Base-by-base conservation (phyloP, 2,113 vertebrate genomes). In the Macrotus californicus region DNA sequence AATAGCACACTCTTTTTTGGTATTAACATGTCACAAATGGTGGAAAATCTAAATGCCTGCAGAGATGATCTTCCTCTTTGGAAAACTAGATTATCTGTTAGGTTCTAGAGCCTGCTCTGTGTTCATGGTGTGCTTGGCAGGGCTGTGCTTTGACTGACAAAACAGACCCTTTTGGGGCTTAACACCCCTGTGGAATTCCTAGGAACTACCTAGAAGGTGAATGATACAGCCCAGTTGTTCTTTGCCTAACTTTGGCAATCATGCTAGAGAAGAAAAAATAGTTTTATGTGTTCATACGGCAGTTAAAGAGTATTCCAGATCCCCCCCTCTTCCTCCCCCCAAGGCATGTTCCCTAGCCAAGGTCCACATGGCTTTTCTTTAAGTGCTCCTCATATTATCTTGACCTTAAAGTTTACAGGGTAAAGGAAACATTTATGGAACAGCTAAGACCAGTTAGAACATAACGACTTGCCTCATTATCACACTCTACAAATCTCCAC, bases 371-470 rank as follows among this genome's bases (percentile, higher is more conserved):
- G 73, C 77, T 91, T 94, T 89, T 67, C 92, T 86, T 69, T 77
- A 94, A 82, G 91, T 81, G 87, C 88, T 91, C 77, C 92, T 96
- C 21, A 1, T 96, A 76, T 96, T 97, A 96, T 95, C 94, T 93
- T 97, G 97, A 97, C 96, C 94, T 97, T 94, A 96, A 94, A 94
- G 94, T 97, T 96, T 97, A 96, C 88, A 84, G 94, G 94, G 95
- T 95, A 97, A 97, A 93, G 82, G 95, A 98, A 97, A 97, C 95
- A 94, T 96, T 98, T 98, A 97, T 91, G 94, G 95, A 97, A 94
- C 95, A 97, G 96, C 97, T 96, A 97, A 97, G 94, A 94, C 95
- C 96, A 91, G 96, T 97, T 96, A 96, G 96, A 96, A 95, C 96
- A 50, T 95, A 96, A 96, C 24, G 90, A 95, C 96, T 92, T 95